Evolutionary conservation across 2,113 vertebrate genomes (phyloP).

Genomic region (Pedionomus torquatus): DNA sequence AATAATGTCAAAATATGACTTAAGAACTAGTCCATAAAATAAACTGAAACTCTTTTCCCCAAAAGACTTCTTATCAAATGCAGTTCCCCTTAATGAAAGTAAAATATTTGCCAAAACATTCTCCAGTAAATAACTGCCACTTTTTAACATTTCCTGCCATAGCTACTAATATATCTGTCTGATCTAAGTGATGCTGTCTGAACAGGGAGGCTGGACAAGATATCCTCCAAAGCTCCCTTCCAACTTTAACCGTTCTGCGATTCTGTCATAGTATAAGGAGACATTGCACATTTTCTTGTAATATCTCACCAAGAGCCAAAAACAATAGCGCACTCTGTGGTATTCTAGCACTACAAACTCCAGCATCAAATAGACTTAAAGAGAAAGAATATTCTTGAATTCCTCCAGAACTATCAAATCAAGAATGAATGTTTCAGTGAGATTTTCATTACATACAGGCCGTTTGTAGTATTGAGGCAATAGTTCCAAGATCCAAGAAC

Average conservation of each 20-base stretch:
- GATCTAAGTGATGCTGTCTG: not conserved
- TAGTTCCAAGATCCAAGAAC: not conserved
- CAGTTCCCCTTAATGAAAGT: not conserved
- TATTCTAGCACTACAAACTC: not conserved
- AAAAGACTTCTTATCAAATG: not conserved
- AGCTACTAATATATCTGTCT: not conserved
- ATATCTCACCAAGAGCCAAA: not conserved
- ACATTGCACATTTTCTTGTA: not conserved
- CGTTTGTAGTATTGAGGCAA: not conserved
- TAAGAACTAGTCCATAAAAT: not conserved
- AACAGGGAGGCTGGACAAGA: not conserved
- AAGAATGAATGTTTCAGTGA: not conserved
- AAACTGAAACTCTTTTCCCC: not conserved
- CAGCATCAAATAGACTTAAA: not conserved
- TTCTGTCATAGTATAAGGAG: not conserved
- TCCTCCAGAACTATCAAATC: not conserved
- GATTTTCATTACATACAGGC: not conserved
- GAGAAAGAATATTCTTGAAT: not conserved
- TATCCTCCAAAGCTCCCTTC: not conserved
- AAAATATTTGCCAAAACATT: not conserved
- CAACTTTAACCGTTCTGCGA: not conserved
- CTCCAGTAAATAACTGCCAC: not conserved
- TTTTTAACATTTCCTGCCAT: not conserved
- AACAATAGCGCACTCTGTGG: not conserved
- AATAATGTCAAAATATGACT: not conserved